Percentiles rank a stretch among this genome's conserved stretches.
phyloP scores from a whole-genome alignment of 2,113 vertebrate genomes.

The Emydura subglobosa region DNA sequence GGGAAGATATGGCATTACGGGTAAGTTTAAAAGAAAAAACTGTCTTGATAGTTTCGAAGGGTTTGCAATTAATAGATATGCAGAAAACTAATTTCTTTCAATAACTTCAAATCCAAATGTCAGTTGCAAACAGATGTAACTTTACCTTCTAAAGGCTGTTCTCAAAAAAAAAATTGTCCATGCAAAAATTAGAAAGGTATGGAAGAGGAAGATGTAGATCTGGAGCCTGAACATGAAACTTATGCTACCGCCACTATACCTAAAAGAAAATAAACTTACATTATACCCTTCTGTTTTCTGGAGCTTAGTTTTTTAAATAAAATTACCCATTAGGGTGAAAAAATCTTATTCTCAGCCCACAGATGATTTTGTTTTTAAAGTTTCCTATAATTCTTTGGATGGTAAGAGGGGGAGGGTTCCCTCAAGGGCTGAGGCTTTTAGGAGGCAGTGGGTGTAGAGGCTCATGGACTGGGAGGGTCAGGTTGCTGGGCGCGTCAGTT shows the following conservation, averaged over 20 bases:
- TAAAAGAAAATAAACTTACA: neutral
- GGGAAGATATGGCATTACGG: conserved; percentile 86
- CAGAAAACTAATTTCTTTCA: neutral
- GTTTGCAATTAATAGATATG: neutral
- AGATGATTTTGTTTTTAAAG: too few species aligned
- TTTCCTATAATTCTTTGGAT: neutral
- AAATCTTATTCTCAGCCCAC: neutral
- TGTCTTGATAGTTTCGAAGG: neutral
- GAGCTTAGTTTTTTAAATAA: neutral
- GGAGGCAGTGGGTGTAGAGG: neutral
- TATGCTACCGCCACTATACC: neutral
- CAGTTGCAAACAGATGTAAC: neutral
- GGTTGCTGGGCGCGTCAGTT: too few species aligned
- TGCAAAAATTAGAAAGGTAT: neutral
- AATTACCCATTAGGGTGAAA: neutral
- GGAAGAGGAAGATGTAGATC: neutral
- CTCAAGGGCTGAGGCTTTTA: neutral
- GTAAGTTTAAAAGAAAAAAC: conserved; percentile 75
- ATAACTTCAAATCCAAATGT: neutral
- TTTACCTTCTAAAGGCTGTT: neutral
- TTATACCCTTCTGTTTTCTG: neutral
- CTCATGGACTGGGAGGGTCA: too few species aligned
- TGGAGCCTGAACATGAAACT: too few species aligned
- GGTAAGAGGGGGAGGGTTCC: neutral
- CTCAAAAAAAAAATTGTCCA: neutral